Evolutionary conservation across 1,140 invertebrate genomes (phyloP).

Genomic region (Sarcophaga bullata): DNA sequence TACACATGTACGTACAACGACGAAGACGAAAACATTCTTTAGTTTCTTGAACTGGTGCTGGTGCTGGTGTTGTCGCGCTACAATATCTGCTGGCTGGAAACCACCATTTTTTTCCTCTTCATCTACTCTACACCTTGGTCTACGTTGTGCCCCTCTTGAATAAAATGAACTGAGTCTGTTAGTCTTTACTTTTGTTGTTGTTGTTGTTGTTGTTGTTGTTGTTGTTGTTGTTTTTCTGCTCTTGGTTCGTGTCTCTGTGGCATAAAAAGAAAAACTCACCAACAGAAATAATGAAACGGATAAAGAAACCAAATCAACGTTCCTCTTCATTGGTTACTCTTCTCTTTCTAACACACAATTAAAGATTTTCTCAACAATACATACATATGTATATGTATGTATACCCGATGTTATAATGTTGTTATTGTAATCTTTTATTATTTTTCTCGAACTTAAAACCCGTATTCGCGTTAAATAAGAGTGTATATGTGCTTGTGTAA

Average conservation of each 20-base stretch:
- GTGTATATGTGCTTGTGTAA: background rate
- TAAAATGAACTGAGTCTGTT: too few species aligned
- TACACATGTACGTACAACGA: background rate
- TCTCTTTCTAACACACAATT: conserved; percentile 6
- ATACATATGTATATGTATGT: background rate
- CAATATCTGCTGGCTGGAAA: background rate
- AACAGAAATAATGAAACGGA: background rate
- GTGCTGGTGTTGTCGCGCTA: background rate
- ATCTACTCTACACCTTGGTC: background rate
- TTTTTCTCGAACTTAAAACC: background rate
- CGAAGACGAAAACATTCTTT: conserved; percentile 3
- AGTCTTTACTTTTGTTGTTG: too few species aligned
- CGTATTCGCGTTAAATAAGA: background rate
- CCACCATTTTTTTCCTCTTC: conserved; percentile 17
- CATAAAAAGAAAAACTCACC: conserved; percentile 1
- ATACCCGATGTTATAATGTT: too few species aligned
- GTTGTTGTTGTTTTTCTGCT: too few species aligned
- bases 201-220: too few species aligned
- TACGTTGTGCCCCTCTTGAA: too few species aligned
- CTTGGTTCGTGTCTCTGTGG: background rate
- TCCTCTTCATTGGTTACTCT: conserved; percentile 26
- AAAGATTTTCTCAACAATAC: background rate
- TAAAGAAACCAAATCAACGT: conserved; percentile 5
- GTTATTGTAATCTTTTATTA: background rate
- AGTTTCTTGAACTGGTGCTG: conserved; percentile 15